Percentiles rank a stretch among this genome's conserved stretches.
phyloP scores from a whole-genome alignment of 2,797 vertebrate species.

The Discoglossus pictus region DNA sequence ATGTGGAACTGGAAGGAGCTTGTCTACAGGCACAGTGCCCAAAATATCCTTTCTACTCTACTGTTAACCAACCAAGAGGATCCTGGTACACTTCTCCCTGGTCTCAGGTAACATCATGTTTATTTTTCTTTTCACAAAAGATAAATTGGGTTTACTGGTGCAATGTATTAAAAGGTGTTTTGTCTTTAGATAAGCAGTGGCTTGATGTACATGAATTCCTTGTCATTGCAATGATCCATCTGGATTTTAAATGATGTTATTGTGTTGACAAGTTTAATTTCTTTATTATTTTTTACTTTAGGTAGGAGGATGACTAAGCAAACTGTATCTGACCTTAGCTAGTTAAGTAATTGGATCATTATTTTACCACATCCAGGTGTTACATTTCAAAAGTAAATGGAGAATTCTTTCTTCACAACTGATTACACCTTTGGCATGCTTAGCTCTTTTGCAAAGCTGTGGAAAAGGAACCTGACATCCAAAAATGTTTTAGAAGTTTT shows the following conservation, averaged over 20 bases:
- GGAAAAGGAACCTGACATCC: no score
- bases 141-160: not conserved
- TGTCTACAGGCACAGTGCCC: constrained; percentile 73
- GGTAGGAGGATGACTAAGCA: no score
- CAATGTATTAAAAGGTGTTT: not conserved
- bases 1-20: constrained; percentile 70
- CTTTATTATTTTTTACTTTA: no score
- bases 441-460: no score
- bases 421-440: no score
- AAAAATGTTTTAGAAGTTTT: no score
- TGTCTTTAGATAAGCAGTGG: not conserved
- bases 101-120: constrained; percentile 74
- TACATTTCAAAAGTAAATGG: no score
- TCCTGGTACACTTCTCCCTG: constrained; percentile 81
- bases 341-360: no score
- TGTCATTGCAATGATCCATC: not conserved
- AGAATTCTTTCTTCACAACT: no score
- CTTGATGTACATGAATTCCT: no score
- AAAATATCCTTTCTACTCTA: constrained; percentile 39
- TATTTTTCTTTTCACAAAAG: not conserved
- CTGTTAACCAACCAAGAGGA: constrained; percentile 56
- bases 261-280: not conserved
- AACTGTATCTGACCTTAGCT: no score
- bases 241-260: not conserved
- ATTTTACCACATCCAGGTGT: no score